Base-by-base conservation (phyloP, 2,888 invertebrate species). In the Stenolophus ochropezus region DNA sequence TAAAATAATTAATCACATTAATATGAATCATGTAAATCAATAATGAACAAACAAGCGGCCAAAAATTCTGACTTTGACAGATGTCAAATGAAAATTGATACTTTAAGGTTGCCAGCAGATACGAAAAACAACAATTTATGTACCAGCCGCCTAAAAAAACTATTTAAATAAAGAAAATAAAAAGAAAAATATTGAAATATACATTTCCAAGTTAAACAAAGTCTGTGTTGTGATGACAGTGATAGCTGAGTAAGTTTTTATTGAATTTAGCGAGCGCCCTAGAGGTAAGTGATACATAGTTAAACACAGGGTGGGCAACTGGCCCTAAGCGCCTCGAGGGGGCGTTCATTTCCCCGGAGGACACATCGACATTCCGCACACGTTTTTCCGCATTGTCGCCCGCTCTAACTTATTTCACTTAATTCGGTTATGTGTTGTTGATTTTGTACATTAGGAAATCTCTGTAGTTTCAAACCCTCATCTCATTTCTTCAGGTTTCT, bases 311-410 rank as follows among this genome's bases (percentile, higher is more conserved):
- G 56, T 53, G 20, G 27, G 23, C 2, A 16, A 16, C 14, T 14
- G 21, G 14, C 51, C 73, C 51, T 21, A 18, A 47, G 47, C 33
- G 58, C 78, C 78, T 42, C 27, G 6, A 33, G 51, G 79, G 71
- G 51, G 25, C 53, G 16, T 21, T 56, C 14, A 56, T 69, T 53
- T 71, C 80, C 80, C 73, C 4, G 49, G 80, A 20, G 80, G n/a
- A 33, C 21, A 23, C 11, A 27, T 80, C 61, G 47, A 8, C 16
- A 81, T 58, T 74, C 81, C 21, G 18, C 23, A 4, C 81, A 61
- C 81, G 56, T 81, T 61, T 80, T 81, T 81, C 81, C 61, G 65
- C 81, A 58, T 49, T 75, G 65, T 74, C 81, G 81, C 81, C 74
- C 53, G 58, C 33, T 42, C 75, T 81, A 81, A 81, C 81, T 81